These are phyloP conservation scores for Sciurus niger DNA, from an alignment of 2,113 vertebrate genomes.

Conservation along the genomic window DNA sequence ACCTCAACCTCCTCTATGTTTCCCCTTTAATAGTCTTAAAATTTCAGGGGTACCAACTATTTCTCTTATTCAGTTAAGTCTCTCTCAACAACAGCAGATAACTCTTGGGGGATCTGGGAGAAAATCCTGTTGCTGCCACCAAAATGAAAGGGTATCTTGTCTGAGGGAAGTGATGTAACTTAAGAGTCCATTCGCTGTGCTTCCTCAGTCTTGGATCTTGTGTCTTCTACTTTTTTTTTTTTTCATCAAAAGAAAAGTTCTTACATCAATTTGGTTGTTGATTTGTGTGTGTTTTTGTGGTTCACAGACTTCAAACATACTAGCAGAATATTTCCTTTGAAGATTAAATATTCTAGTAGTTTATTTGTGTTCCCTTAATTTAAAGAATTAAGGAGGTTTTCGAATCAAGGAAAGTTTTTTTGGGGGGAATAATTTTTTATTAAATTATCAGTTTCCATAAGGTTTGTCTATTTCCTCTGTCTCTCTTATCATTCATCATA, in stretches of 20 bases:
- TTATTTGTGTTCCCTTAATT: slow-evolving; percentile 26
- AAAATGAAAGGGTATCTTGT: background rate
- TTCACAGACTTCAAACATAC: background rate
- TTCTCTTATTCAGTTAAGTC: background rate
- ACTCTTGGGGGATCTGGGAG: background rate
- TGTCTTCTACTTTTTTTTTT: background rate
- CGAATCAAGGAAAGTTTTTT: slow-evolving; percentile 18
- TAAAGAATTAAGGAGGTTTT: slow-evolving; percentile 20
- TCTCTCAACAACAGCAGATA: background rate
- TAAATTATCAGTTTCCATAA: background rate
- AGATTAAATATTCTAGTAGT: background rate
- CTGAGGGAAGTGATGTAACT: background rate
- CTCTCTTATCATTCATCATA: background rate
- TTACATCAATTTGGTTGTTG: background rate
- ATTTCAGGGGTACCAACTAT: background rate
- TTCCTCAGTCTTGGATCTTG: background rate
- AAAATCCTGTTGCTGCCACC: background rate
- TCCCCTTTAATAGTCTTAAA: background rate
- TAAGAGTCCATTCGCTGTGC: background rate
- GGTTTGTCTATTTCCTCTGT: background rate
- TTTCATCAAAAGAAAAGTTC: background rate
- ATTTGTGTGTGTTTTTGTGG: slow-evolving; percentile 42
- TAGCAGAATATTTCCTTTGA: background rate
- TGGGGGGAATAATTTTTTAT: background rate
- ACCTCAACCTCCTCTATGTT: background rate